Conservation (phyloP, 2,797 vertebrate genomes). For the Alcedo quadribrachys region DNA sequence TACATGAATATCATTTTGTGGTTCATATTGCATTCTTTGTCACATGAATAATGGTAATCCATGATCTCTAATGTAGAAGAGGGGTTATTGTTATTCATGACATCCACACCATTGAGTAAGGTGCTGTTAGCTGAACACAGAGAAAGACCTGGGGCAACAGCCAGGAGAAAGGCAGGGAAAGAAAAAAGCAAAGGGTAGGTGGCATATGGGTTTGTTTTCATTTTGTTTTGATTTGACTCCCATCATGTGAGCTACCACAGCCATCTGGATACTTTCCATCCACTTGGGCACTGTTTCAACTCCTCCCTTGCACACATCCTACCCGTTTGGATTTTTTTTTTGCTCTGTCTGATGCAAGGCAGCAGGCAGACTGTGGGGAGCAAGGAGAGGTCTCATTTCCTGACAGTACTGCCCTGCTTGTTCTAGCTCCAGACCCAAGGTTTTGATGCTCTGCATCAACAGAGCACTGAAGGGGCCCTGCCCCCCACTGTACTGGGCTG, state of each 20-base stretch:
- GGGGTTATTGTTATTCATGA: slow-evolving; percentile 65
- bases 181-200: slow-evolving; percentile 14
- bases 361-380: background rate
- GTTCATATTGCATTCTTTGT: slow-evolving; percentile 21
- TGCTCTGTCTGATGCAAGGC: background rate
- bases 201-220: slow-evolving; percentile 70
- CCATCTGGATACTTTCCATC: slow-evolving; percentile 66
- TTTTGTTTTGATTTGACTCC: slow-evolving; percentile 69
- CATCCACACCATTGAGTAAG: background rate
- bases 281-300: slow-evolving; percentile 52
- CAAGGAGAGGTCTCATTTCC: slow-evolving; percentile 6
- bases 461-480: background rate
- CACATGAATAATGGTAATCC: slow-evolving; percentile 56
- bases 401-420: background rate
- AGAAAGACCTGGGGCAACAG: slow-evolving; percentile 35
- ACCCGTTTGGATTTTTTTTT: background rate
- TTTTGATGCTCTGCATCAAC: background rate
- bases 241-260: slow-evolving; percentile 49
- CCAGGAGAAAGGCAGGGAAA: slow-evolving; percentile 29
- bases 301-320: slow-evolving; percentile 46
- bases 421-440: background rate
- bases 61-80: slow-evolving; percentile 35
- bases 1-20: slow-evolving; percentile 51
- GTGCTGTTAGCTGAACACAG: background rate
- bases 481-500: background rate